Base-by-base conservation (phyloP, 1,140 invertebrate species). In the Plectrocnemia conspersa region DNA sequence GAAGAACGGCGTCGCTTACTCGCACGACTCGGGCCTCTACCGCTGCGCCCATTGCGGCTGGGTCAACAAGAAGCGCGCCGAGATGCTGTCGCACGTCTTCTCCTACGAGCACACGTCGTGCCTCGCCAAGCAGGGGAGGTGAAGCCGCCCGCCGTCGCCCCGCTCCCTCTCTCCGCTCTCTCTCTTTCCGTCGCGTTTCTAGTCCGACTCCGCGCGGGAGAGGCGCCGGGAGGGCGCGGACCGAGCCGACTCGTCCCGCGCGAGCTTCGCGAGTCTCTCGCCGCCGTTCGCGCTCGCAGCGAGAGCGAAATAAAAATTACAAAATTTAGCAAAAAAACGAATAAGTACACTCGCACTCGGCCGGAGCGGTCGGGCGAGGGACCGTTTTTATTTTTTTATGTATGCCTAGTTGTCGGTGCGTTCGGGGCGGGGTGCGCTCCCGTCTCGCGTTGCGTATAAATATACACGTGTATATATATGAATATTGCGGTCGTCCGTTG, bases 41-140 rank as follows among this genome's bases (percentile, higher is more conserved):
- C 15, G 35, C 38, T 52, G 50, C 27, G 13, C 15, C 2, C 36
- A 50, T 29, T 59, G 52, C 24, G 16, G 38, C 1, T 50, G 45
- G 27, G 25, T 16, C 13, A 29, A 33, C 7, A 54, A 45, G 15
- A 25, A 40, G 21, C 24, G 52, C 5, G 38, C 45, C 0, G 57
- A 59, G 2, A 35, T 59, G 1, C 33, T 54, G 16, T 11, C 29
- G 18, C 57, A 59, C 40, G 52, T 59, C n/a, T 54, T 49, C 29
- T 54, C 57, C 3, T 49, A 36, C 10, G 52, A 59, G 16, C 57
- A 59, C 45, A 10, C 49, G 11, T 18, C 19, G 2, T 19, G 23
- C 9, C 19, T 46, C 21, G 15, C 55, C 10, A 57, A 52, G 29
- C 47, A 50, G 21, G 27, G 15, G 22, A 50, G 47, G 21, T 50